Evolutionary conservation across 2,888 invertebrate genomes (phyloP).

Genomic region (Himalopsyche japonica): DNA sequence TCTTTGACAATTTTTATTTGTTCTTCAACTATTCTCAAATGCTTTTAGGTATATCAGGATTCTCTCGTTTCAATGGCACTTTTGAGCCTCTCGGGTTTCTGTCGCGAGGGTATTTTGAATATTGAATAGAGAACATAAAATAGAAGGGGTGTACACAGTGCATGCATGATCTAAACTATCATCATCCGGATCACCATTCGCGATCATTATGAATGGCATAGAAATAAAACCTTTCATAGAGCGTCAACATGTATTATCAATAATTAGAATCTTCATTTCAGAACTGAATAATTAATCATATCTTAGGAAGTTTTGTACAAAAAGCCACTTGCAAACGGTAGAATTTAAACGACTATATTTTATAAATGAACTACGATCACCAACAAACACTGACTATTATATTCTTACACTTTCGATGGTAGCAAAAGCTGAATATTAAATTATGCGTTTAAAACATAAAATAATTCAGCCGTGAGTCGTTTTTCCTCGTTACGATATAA

Average conservation of each 20-base stretch:
- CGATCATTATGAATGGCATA: not conserved
- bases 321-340: too few relatives aligned
- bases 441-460: too few relatives aligned
- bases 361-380: too few relatives aligned
- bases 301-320: too few relatives aligned
- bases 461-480: too few relatives aligned
- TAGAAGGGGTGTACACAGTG: not conserved
- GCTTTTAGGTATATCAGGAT: constrained; percentile 25
- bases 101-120: constrained; percentile 24
- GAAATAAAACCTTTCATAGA: not conserved
- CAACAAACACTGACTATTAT: too few relatives aligned
- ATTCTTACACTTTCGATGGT: too few relatives aligned
- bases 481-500: too few relatives aligned
- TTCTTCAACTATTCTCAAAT: constrained; percentile 26
- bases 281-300: too few relatives aligned
- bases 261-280: not conserved
- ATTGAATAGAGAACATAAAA: not conserved
- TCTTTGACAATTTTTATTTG: constrained; percentile 27
- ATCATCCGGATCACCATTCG: not conserved
- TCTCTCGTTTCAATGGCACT: constrained; percentile 29
- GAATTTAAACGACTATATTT: too few relatives aligned
- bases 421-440: too few relatives aligned
- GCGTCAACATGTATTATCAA: not conserved
- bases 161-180: not conserved
- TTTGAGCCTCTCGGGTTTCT: constrained; percentile 30